A percentile compares a stretch with the other conserved stretches of the same genome.
These are phyloP conservation scores for Neopipo cinnamomea DNA, from an alignment of 2,113 vertebrate species.

Conservation along the genomic window DNA sequence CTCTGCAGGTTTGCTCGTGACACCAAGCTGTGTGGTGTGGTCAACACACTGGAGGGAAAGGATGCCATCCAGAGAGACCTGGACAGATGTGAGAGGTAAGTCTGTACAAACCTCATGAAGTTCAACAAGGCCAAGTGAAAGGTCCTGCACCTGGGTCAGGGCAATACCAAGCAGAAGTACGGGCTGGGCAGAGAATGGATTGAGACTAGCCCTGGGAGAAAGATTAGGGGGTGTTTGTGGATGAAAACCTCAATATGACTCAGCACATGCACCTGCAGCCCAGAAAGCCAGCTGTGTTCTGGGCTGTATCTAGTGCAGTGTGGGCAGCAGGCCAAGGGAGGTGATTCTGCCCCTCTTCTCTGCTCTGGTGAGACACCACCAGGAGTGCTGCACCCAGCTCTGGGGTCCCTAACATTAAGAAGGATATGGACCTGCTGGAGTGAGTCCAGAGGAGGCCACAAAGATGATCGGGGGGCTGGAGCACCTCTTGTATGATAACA, in stretches of 20 bases:
- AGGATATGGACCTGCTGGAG: neutral
- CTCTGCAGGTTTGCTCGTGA: neutral
- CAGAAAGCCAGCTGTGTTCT: neutral
- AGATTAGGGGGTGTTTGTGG: neutral
- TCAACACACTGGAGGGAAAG: neutral
- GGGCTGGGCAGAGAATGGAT: neutral
- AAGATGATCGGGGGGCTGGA: neutral
- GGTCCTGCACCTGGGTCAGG: too few relatives aligned
- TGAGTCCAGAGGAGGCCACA: neutral
- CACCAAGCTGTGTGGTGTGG: neutral
- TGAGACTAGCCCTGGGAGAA: neutral
- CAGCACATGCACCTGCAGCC: accelerated
- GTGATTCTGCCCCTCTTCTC: neutral
- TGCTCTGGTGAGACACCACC: neutral
- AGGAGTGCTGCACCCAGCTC: neutral
- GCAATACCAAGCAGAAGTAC: neutral
- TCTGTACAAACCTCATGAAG: neutral
- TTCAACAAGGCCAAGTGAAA: neutral
- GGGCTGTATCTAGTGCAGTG: neutral
- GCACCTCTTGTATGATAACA: neutral
- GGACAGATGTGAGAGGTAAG: neutral
- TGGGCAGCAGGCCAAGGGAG: neutral
- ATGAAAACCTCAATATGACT: neutral
- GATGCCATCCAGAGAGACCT: neutral
- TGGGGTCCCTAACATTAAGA: neutral